A percentile compares a stretch with the other conserved stretches of the same genome.
Conservation (phyloP, 2,888 invertebrate species). For the Cerceris rybyensis region DNA sequence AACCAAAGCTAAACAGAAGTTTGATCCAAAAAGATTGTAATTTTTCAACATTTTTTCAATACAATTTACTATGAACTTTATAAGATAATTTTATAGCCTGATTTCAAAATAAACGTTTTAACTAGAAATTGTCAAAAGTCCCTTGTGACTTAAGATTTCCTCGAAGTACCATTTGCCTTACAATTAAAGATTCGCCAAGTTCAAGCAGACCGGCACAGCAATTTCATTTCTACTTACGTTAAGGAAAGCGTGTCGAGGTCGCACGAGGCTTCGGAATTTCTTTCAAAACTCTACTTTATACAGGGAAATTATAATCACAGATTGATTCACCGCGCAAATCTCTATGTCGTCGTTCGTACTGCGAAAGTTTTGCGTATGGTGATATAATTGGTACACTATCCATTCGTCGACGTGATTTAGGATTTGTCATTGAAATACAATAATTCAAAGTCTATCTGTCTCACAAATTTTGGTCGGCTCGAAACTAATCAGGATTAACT, state of each 20-base stretch:
- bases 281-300: conserved; percentile 62
- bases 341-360: conserved; percentile 19
- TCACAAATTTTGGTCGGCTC: conserved; percentile 16
- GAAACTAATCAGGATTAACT: conserved; percentile 12
- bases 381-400: conserved; percentile 19
- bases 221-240: conserved; percentile 56
- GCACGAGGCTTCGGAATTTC: conserved; percentile 68
- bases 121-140: not conserved
- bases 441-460: conserved; percentile 50
- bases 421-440: conserved; percentile 33
- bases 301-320: conserved; percentile 75
- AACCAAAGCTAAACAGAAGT: too few relatives aligned
- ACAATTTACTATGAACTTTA: too few relatives aligned
- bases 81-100: not conserved
- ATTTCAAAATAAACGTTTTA: not conserved
- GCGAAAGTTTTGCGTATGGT: conserved; percentile 23
- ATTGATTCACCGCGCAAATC: conserved; percentile 64
- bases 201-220: conserved; percentile 53
- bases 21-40: too few relatives aligned
- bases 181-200: conserved; percentile 18
- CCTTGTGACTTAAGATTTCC: not conserved
- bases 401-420: conserved; percentile 14
- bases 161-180: not conserved
- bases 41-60: too few relatives aligned
- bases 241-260: conserved; percentile 69